Conservation (phyloP, 35 echinoderm and acorn worm genomes). For the Anneissia japonica region DNA sequence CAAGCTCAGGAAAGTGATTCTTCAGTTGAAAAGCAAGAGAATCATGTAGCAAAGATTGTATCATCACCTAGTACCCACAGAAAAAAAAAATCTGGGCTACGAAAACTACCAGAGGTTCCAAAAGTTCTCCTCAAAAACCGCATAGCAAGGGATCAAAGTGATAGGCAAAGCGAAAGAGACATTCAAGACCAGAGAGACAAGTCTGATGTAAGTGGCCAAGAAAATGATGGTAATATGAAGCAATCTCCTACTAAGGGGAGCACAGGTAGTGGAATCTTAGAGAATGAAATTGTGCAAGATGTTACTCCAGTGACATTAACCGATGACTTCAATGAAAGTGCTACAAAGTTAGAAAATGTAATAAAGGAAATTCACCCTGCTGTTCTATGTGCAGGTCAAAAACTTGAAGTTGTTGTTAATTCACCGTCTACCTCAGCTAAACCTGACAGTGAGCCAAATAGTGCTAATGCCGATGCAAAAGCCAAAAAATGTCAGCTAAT, state of each 20-base stretch:
- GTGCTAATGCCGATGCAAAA: background rate
- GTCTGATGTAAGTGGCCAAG: background rate
- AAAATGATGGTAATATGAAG: background rate
- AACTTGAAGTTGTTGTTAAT: background rate
- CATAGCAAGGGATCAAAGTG: background rate
- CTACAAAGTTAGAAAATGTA: background rate
- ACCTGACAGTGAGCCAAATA: background rate
- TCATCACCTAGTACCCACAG: background rate
- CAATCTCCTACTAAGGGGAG: background rate
- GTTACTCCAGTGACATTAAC: background rate
- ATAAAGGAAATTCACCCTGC: background rate
- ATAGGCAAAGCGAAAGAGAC: background rate
- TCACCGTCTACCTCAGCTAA: background rate
- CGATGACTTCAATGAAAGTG: background rate
- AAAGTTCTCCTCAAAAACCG: background rate
- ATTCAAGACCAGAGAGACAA: background rate
- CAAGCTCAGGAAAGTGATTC: background rate
- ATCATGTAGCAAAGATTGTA: background rate
- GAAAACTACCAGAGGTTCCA: background rate
- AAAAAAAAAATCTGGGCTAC: background rate
- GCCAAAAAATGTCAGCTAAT: background rate
- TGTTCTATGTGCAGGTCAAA: background rate
- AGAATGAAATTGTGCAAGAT: background rate
- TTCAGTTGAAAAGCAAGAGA: background rate
- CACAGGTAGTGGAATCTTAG: background rate